These are phyloP conservation scores for Perca flavescens DNA, from an alignment of 2,113 vertebrate species.

Conservation along the genomic window DNA sequence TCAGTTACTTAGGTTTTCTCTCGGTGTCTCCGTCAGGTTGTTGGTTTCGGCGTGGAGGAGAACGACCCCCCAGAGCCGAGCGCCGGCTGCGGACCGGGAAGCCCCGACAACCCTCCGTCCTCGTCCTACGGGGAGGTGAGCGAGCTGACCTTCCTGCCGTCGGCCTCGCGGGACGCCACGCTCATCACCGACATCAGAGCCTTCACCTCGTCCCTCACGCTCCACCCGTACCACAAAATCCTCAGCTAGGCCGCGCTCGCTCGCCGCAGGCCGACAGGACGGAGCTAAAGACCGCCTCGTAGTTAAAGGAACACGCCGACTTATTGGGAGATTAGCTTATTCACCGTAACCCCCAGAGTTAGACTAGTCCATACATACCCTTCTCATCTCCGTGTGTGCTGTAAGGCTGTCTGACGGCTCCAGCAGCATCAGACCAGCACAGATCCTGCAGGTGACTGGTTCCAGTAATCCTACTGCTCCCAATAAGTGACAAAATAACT, in stretches of 20 bases:
- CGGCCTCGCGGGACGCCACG: slow-evolving; percentile 76
- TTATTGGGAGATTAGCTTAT: too few relatives aligned
- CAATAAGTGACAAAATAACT: too few relatives aligned
- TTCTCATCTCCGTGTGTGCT: too few relatives aligned
- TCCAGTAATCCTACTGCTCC: too few relatives aligned
- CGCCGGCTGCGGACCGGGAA: not conserved
- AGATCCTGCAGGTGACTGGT: too few relatives aligned
- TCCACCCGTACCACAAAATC: slow-evolving; percentile 96
- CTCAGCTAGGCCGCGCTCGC: slow-evolving; percentile 83
- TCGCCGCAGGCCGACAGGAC: not conserved
- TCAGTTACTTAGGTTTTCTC: not conserved
- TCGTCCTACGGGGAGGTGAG: slow-evolving; percentile 89
- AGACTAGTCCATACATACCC: too few relatives aligned
- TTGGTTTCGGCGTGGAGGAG: slow-evolving; percentile 92
- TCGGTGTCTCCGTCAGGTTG: slow-evolving; percentile 83
- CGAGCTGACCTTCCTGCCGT: slow-evolving; percentile 88
- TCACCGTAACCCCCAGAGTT: too few relatives aligned
- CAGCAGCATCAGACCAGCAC: too few relatives aligned
- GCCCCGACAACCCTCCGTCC: slow-evolving; percentile 60
- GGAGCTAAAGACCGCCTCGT: not conserved
- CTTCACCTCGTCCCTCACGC: slow-evolving; percentile 90
- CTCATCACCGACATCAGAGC: slow-evolving; percentile 91
- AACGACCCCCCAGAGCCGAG: slow-evolving; percentile 72
- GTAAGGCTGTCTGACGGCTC: too few relatives aligned
- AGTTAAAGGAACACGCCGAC: too few relatives aligned